Evolutionary conservation across 2,797 vertebrate species (phyloP).

Genomic region (Premnoplex brunnescens): DNA sequence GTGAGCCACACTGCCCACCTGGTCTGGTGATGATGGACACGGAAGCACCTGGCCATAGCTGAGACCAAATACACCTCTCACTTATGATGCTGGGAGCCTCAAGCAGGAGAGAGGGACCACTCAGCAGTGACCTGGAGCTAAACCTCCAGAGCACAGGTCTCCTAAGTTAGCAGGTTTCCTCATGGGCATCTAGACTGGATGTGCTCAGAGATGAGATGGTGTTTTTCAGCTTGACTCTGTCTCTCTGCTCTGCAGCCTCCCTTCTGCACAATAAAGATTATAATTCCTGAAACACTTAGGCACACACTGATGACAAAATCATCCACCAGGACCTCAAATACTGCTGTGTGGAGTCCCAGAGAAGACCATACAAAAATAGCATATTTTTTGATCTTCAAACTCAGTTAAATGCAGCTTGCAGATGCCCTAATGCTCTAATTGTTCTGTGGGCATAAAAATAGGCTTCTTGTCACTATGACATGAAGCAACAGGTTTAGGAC

Average conservation of each 20-base stretch:
- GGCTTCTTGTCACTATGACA: neutral
- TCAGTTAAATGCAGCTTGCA: neutral
- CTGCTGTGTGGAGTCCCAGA: neutral
- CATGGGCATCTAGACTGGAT: rapidly evolving
- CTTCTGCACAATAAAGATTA: neutral
- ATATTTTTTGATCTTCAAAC: slow-evolving; percentile 35
- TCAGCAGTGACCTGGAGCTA: neutral
- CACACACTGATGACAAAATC: neutral
- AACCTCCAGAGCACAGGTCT: neutral
- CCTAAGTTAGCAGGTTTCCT: neutral
- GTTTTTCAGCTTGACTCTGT: neutral
- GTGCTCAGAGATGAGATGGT: neutral
- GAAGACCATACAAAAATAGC: slow-evolving; percentile 30
- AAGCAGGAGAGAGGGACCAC: neutral
- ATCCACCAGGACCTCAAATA: neutral
- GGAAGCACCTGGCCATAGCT: neutral
- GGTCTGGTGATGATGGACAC: rapidly evolving
- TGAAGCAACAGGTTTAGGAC: neutral
- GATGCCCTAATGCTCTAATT: neutral
- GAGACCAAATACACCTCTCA: neutral
- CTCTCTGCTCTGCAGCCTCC: neutral
- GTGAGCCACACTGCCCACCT: rapidly evolving
- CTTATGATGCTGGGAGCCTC: rapidly evolving
- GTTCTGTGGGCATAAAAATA: neutral
- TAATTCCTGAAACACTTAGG: neutral